phyloP scores from a whole-genome alignment of 2,888 invertebrate genomes.

The Lagria hirta region DNA sequence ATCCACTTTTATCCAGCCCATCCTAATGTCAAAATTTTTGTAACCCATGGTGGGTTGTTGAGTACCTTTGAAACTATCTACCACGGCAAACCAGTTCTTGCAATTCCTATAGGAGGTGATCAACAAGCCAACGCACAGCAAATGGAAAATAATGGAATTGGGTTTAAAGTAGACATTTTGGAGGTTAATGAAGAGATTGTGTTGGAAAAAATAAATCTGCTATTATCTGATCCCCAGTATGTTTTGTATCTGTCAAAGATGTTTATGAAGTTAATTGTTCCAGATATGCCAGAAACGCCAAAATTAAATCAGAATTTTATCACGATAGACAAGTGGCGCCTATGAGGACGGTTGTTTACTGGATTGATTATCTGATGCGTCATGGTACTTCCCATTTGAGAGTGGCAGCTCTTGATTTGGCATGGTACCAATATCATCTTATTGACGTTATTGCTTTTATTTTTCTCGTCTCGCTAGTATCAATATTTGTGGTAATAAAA shows the following conservation, averaged over 20 bases:
- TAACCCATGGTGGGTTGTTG: constrained; percentile 23
- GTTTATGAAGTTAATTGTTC: too few relatives aligned
- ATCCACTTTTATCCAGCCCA: too few relatives aligned
- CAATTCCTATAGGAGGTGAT: constrained; percentile 26
- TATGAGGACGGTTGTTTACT: constrained; percentile 29
- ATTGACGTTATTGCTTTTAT: constrained; percentile 16
- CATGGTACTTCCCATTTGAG: constrained; percentile 31
- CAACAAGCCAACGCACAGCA: constrained; percentile 11
- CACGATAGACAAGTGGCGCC: constrained; percentile 28
- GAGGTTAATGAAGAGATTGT: constrained; percentile 13
- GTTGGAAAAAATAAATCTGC: constrained; percentile 10
- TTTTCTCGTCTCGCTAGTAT: not conserved
- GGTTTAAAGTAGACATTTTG: constrained; percentile 4
- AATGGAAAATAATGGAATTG: constrained; percentile 9
- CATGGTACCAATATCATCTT: constrained; percentile 15
- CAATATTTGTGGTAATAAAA: too few relatives aligned
- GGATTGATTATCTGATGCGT: constrained; percentile 30
- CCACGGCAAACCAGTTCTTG: constrained; percentile 28
- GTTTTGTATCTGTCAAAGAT: too few relatives aligned
- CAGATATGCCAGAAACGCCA: constrained; percentile 15
- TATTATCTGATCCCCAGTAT: constrained; percentile 28
- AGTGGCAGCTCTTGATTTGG: constrained; percentile 11
- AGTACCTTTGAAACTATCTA: constrained; percentile 26
- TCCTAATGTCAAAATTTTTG: constrained; percentile 24
- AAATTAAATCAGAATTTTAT: constrained; percentile 18